These are phyloP conservation scores for Pissodes strobi DNA, from an alignment of 1,140 invertebrate genomes.

Conservation along the genomic window DNA sequence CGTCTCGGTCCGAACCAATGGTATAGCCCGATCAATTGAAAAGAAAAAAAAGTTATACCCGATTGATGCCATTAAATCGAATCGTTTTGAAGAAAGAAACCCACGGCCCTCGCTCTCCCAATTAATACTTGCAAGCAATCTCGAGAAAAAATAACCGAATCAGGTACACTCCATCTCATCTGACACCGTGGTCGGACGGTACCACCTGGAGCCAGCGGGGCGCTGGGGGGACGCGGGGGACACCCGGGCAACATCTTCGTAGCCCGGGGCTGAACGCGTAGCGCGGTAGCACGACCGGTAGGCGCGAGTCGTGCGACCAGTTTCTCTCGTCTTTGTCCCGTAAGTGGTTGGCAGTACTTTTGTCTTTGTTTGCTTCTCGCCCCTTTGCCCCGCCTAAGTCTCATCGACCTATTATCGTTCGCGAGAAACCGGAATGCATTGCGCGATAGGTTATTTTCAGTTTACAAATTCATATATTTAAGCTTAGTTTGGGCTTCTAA, in stretches of 20 bases:
- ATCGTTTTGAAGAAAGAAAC: no score
- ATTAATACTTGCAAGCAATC: background rate
- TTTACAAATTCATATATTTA: no score
- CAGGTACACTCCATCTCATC: constrained; percentile 25
- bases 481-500: no score
- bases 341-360: constrained; percentile 10
- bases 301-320: constrained; percentile 35
- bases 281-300: constrained; percentile 36
- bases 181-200: constrained; percentile 5
- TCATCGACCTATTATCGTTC: constrained; percentile 15
- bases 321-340: constrained; percentile 22
- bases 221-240: background rate
- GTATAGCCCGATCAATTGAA: no score
- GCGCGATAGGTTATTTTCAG: no score
- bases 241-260: constrained; percentile 30
- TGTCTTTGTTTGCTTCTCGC: constrained; percentile 16
- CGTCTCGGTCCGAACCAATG: no score
- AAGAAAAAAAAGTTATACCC: no score
- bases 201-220: background rate
- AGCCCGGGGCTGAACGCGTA: constrained; percentile 27
- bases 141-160: constrained; percentile 15
- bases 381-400: background rate
- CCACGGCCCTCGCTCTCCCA: no score
- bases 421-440: constrained; percentile 11
- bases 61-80: no score